A percentile compares a stretch with the other conserved stretches of the same genome.
Conservation (phyloP, 2,113 vertebrate species). For the Grus americana region DNA sequence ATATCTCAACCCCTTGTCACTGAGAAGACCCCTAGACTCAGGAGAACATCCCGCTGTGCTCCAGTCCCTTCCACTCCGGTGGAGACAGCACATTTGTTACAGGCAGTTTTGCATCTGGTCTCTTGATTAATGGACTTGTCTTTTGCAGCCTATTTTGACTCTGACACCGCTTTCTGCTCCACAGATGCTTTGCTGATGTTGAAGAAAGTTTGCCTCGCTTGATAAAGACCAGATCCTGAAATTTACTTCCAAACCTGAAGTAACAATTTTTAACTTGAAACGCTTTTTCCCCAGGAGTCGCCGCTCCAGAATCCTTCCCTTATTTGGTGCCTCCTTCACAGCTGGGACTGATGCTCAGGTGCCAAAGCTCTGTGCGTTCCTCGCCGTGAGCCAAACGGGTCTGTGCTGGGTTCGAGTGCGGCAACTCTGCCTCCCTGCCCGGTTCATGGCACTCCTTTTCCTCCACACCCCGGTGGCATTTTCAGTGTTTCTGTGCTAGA, state of each 20-base stretch:
- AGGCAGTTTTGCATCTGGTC: slow-evolving; percentile 58
- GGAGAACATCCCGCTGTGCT: neutral
- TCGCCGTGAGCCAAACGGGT: neutral
- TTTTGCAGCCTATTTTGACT: slow-evolving; percentile 67
- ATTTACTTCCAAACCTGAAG: slow-evolving; percentile 83
- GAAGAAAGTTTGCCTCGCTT: slow-evolving; percentile 74
- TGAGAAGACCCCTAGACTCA: slow-evolving; percentile 15
- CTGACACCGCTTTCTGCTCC: slow-evolving; percentile 56
- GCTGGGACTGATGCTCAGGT: slow-evolving; percentile 63
- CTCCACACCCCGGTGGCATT: neutral
- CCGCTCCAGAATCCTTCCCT: slow-evolving; percentile 79
- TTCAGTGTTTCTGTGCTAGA: neutral
- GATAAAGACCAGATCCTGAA: slow-evolving; percentile 84
- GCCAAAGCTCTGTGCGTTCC: slow-evolving; percentile 51
- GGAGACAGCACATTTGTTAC: slow-evolving; percentile 39
- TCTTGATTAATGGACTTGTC: slow-evolving; percentile 71
- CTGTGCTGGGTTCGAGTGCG: accelerated
- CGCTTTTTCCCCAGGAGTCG: slow-evolving; percentile 74
- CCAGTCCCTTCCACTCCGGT: slow-evolving; percentile 29
- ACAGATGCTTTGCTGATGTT: slow-evolving; percentile 69
- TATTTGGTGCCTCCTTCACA: slow-evolving; percentile 81
- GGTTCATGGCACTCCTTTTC: neutral
- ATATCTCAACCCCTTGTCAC: slow-evolving; percentile 47
- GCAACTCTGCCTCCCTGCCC: neutral
- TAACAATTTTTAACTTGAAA: slow-evolving; percentile 83